Evolutionary conservation across 2,888 invertebrate genomes (phyloP), one percentile per base, ranked within the genome.

Genomic region (Dinocampus coccinellae): DNA sequence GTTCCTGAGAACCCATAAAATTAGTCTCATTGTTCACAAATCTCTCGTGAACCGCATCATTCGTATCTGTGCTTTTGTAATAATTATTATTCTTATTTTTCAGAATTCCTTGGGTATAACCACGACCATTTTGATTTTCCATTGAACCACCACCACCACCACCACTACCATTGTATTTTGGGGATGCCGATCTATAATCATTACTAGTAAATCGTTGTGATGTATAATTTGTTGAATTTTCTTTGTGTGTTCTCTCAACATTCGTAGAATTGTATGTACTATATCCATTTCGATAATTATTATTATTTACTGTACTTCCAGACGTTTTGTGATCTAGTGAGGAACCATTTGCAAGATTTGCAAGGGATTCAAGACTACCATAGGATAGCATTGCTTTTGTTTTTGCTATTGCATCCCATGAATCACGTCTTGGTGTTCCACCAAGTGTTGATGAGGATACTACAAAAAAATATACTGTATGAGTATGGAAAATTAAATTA

Each of bases 361-460:
- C 92, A 69, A 92, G 86, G 0, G 93, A 92, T 82, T 94, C 93
- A 69, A 94, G 88, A 78, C 93, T 93, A 77, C 91, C 90, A 79
- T 92, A 90, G 0, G 92, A 93, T 60, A 94, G 89, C 86, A 94
- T 90, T 75, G 94, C 92, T 82, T 93, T 92, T 0, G 95, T 95
- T 87, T 94, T 95, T 69, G 94, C 93, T 69, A 95, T 91, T 6
- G 93, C 92, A 82, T 95, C 95, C 95, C 95, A 95, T 26, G 94
- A 94, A 81, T 95, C 95, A 64, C 92, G 90, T 72, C 94, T 89
- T 0, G 90, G 88, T 3, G 90, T 85, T 0, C 90, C 89, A 33
- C 90, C 90, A 72, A 90, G 89, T 77, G 90, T 86, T 1, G 91
- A 90, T 0, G n/a, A n/a, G n/a, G 92, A 92, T 2, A 93, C 92